Base-by-base conservation (phyloP, 2,888 invertebrate genomes). In the Gastrophysa polygoni region DNA sequence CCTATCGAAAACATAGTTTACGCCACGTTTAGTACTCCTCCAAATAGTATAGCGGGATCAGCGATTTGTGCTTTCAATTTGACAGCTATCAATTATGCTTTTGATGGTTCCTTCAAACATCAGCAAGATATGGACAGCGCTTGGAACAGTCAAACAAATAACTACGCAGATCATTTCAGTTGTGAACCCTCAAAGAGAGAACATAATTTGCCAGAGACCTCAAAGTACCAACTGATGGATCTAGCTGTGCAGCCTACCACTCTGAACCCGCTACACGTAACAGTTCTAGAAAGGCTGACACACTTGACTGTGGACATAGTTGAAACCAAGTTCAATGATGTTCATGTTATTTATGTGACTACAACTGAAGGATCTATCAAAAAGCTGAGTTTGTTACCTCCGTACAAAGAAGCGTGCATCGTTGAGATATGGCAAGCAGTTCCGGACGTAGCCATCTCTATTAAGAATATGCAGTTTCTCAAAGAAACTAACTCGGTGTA, bases 51-150 rank as follows among this genome's bases (percentile, higher is more conserved):
- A 71, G 88, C 91, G 3, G 96, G 96, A 10, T 95, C 96, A 32
- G 96, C 96, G 0, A 89, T 97, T 4, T 97, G 97, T 78, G 89
- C 93, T 1, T 97, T 92, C 83, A 95, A 92, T 79, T 86, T 96
- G 83, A 86, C 90, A 0, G 86, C 93, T 0, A 90, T 97, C 24
- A 87, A 91, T 64, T 84, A 86, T 0, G 91, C 93, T 0, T 96
- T 96, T 76, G 87, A 89, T 56, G 96, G 96, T 0, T 89, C 93
- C 0, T 95, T 92, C 82, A 95, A 94, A 75, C 88, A 91, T 72
- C 95, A 95, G 78, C 89, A 91, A 66, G 86, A 88, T 24, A 86
- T 89, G 0, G 87, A 88, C 28, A 89, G 91, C 0, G 88, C 91
- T 0, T 96, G 96, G 95, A 90, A 90, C 68, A 86, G 88, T 20